Base-by-base conservation (phyloP, 1,140 invertebrate species). In the Meteorus sp. region DNA sequence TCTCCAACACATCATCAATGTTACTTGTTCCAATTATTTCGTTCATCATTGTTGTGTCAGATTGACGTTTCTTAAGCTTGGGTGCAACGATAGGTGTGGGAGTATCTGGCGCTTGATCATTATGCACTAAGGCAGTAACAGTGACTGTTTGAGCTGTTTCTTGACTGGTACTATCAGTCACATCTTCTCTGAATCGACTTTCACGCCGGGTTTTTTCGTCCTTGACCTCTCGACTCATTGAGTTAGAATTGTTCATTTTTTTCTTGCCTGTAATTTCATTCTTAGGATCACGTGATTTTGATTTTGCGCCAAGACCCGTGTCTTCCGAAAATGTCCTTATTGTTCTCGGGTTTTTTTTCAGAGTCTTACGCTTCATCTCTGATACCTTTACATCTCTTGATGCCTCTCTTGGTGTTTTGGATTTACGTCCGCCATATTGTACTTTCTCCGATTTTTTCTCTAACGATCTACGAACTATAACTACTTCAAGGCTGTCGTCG, bases 401-500 rank as follows among this genome's bases (percentile, higher is more conserved):
- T 23, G 50, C 64, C 55, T 72, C 76, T 22, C 60, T 60, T 0
- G 72, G 64, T 0, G 70, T 72, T 35, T 70, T 77, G 0, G 66
- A 69, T 51, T 63, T 77, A 44, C 60, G 64, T 0, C 69, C 77
- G 0, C 74, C 71, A 3, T 76, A 61, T 17, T 60, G 27, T 0
- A 77, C 60, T 27, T 77, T 78, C 27, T 78, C 73, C 0, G 70
- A 74, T 48, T 73, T 77, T 45, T 68, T 77, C 45, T 79, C 73
- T 13, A 76, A 52, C 0, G 70, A 78, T 50, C 65, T 73, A 17
- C 64, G 72, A 5, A 76, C 74, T 0, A 79, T 68, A 0, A 79
- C 65, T 17, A 78, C 72, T 53, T 80, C 78, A 2, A 80, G 60
- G 54, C 77, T 80, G 29, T 80, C 78, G 15, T 79, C 78, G 52